A percentile compares a stretch with the other conserved stretches of the same genome.
Evolutionary conservation across 2,797 vertebrate species (phyloP).

Genomic region (Craterocephalus amniculus): DNA sequence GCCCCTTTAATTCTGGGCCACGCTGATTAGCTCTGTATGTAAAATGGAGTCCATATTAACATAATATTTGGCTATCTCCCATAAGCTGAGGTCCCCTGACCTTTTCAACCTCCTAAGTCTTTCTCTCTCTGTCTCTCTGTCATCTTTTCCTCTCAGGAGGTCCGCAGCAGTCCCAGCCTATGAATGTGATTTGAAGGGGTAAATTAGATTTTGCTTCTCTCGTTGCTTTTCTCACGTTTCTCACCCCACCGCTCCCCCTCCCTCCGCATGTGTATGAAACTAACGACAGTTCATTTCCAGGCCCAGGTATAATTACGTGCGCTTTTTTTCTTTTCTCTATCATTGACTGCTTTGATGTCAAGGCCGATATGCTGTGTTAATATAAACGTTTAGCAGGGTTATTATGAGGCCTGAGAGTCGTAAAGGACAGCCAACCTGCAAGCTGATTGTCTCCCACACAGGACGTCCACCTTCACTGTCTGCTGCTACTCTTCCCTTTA

Average conservation of each 20-base stretch:
- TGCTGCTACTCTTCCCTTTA: conserved; percentile 57
- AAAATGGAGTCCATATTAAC: conserved; percentile 84
- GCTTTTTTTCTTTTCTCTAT: conserved; percentile 78
- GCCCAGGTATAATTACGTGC: conserved; percentile 84
- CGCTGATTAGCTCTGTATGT: conserved; percentile 85
- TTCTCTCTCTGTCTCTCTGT: conserved; percentile 34
- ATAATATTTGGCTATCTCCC: conserved; percentile 88
- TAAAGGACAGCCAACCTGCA: conserved; percentile 78
- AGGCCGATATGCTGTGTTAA: conserved; percentile 85
- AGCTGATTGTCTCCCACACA: conserved; percentile 72
- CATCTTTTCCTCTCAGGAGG: conserved; percentile 80
- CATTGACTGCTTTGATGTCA: conserved; percentile 84
- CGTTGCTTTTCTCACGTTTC: conserved; percentile 63
- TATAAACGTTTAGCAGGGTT: conserved; percentile 85
- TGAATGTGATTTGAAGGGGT: conserved; percentile 89
- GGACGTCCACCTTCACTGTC: conserved; percentile 61
- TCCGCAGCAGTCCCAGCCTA: conserved; percentile 87
- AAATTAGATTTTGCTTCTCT: conserved; percentile 86
- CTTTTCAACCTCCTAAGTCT: conserved; percentile 78
- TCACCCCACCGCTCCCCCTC: conserved; percentile 53
- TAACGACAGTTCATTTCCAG: conserved; percentile 85
- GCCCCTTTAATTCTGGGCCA: conserved; percentile 84
- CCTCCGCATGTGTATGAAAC: conserved; percentile 79
- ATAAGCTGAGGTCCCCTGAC: conserved; percentile 83
- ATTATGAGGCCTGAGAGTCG: conserved; percentile 82